Conservation (phyloP, 2,113 vertebrate species). For the Leucopsar rothschildi region DNA sequence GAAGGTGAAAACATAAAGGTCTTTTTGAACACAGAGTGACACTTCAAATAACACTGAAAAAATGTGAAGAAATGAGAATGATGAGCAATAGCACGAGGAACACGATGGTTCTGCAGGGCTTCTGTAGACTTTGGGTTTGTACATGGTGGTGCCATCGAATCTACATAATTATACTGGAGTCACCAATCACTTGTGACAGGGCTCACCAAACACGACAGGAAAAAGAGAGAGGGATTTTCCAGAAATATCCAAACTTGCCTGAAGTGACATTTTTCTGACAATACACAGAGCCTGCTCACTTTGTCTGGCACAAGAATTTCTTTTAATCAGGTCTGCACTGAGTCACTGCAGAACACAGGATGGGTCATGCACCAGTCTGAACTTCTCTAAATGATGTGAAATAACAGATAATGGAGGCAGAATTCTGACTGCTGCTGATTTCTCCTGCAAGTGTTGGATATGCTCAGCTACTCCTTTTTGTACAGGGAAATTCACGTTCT, state of each 20-base stretch:
- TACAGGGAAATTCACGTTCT: neutral
- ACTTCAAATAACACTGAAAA: neutral
- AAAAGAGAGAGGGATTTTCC: neutral
- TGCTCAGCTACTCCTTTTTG: neutral
- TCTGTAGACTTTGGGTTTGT: neutral
- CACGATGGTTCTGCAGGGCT: neutral
- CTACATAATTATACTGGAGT: neutral
- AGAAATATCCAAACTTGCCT: neutral
- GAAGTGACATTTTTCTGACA: neutral
- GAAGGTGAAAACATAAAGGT: neutral
- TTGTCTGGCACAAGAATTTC: neutral
- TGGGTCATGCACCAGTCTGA: neutral
- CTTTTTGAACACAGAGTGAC: neutral
- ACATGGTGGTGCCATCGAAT: neutral
- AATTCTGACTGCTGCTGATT: neutral
- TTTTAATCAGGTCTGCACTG: neutral
- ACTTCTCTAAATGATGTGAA: neutral
- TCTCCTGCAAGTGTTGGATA: neutral
- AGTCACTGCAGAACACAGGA: neutral
- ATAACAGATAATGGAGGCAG: neutral
- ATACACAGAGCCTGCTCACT: neutral
- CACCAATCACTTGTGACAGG: neutral
- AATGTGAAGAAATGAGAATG: neutral
- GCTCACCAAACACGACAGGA: neutral
- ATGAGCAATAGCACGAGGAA: neutral